Percentiles rank a stretch among this genome's conserved stretches.
phyloP scores from a whole-genome alignment of 2,113 vertebrate genomes.

The Stigmatopora argus region DNA sequence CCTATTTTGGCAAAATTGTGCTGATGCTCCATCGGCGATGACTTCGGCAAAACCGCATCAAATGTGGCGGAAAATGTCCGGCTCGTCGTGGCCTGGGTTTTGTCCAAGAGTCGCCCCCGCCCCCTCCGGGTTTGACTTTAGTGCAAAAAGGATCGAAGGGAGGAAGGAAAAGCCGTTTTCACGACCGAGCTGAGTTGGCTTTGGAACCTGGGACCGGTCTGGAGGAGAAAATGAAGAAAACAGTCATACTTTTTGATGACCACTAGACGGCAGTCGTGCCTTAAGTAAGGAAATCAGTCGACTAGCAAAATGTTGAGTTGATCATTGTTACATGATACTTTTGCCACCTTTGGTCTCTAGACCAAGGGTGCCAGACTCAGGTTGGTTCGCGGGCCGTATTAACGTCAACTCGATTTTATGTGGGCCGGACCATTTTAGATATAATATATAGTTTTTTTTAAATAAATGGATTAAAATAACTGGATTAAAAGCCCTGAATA shows the following conservation, averaged over 20 bases:
- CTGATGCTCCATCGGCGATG: constrained; percentile 52
- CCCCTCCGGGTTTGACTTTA: constrained; percentile 50
- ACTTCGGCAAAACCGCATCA: constrained; percentile 62
- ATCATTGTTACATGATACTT: background rate
- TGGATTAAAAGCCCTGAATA: no score
- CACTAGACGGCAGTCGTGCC: no score
- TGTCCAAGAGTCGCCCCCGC: constrained; percentile 6
- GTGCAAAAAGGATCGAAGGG: constrained; percentile 67
- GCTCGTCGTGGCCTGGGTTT: constrained; percentile 3
- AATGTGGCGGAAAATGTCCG: constrained; percentile 20
- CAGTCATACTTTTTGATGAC: background rate
- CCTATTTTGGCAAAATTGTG: constrained; percentile 59
- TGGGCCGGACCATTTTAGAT: no score
- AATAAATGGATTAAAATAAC: no score
- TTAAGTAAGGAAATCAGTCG: no score
- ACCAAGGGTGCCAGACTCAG: no score
- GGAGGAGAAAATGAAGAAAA: constrained; percentile 3
- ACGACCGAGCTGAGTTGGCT: constrained; percentile 61
- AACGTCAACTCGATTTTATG: no score
- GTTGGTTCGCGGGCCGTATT: no score
- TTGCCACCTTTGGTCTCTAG: background rate
- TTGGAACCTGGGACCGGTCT: constrained; percentile 74
- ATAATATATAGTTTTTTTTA: no score
- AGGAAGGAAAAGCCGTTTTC: constrained; percentile 70
- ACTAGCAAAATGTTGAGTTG: no score